phyloP scores from a whole-genome alignment of 2,113 vertebrate genomes.

The Baryphthengus martii region DNA sequence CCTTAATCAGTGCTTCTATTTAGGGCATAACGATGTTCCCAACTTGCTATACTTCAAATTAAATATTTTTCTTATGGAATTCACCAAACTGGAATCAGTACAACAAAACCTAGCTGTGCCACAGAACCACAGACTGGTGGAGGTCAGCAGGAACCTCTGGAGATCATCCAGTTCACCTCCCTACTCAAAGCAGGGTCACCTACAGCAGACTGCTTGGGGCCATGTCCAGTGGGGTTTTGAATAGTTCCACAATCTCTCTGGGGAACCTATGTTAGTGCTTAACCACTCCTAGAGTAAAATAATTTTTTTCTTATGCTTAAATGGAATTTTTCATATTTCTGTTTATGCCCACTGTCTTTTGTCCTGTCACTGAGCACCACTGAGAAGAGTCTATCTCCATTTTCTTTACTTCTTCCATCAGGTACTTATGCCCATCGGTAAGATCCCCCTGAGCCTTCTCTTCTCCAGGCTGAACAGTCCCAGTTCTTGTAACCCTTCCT shows the following conservation, averaged over 20 bases:
- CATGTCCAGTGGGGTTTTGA: background rate
- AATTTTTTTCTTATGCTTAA: too few species aligned
- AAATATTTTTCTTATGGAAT: background rate
- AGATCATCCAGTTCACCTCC: background rate
- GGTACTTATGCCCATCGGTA: too few species aligned
- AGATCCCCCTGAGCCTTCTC: background rate
- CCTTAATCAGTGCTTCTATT: constrained; percentile 1
- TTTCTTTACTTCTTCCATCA: too few species aligned
- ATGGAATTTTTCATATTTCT: too few species aligned
- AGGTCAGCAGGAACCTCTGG: background rate
- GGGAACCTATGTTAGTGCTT: background rate
- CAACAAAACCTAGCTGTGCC: background rate
- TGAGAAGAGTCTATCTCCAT: too few species aligned
- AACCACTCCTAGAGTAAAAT: background rate
- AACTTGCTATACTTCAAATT: background rate
- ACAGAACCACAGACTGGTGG: background rate
- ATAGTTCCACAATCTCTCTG: background rate
- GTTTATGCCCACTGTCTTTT: too few species aligned
- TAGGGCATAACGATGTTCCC: background rate
- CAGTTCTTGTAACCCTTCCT: background rate
- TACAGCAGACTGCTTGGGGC: background rate
- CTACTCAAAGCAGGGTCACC: background rate
- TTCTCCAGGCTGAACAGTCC: background rate
- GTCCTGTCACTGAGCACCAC: too few species aligned
- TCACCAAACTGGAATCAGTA: background rate